Base-by-base conservation (phyloP, 2,888 invertebrate species). In the Orthonychiurus folsomi region DNA sequence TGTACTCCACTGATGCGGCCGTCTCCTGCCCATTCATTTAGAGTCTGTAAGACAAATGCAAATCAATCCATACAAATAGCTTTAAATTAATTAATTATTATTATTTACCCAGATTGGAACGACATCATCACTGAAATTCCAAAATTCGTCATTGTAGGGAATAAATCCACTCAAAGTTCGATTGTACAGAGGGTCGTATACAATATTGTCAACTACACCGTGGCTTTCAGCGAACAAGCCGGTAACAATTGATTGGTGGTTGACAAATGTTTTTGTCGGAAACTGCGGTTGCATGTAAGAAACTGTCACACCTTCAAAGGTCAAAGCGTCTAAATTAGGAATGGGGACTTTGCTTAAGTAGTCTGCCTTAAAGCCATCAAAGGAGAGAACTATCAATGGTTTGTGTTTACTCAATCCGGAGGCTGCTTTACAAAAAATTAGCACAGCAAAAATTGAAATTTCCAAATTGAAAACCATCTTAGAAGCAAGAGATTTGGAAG, bases 321-420 rank as follows among this genome's bases (percentile, higher is more conserved):
- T 80, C 52, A 88, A 73, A 59, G 76, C 75, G 55, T 81, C 78
- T 77, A 87, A 79, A 69, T 80, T 81, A 0, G 85, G 83, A 1
- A 85, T 83, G 12, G 57, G 56, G 1, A 66, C 56, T 69, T 80
- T 79, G 1, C 81, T 74, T 61, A 86, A 79, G 73, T 85, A 87
- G 74, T 86, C 83, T 74, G 83, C 82, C 66, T 86, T 79, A 74
- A 87, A 87, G 23, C 84, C 87, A 78, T 88, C 87, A 73, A 84
- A 84, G 0, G 86, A 86, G n/a, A 86, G 79, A 18, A 86, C 76
- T 27, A 86, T 52, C 9, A 70, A 37, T 9, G 66, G 59, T 0
- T 68, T 67, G 56, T 70, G 65, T 47, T 66, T 63, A 5, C 37
- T 57, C 3, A 57, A 23, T 25, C 37, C 37, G n/a, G n/a, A n/a